phyloP scores from a whole-genome alignment of 92 coral and sea anemone genomes.

The Ricordea florida region DNA sequence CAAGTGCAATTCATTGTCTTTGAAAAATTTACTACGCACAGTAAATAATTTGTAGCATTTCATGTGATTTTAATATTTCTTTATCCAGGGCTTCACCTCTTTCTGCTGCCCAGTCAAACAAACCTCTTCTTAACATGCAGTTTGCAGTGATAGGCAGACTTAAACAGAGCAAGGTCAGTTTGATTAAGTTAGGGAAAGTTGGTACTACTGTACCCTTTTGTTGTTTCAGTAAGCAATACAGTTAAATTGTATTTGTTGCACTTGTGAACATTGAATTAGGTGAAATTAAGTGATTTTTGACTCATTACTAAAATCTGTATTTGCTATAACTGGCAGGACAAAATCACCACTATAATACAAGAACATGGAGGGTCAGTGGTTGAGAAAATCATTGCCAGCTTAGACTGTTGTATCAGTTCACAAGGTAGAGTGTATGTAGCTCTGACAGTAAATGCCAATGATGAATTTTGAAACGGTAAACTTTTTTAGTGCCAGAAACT shows the following conservation, averaged over 20 bases:
- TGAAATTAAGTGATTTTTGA: background rate
- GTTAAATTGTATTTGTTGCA: background rate
- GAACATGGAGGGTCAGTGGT: conserved; percentile 85
- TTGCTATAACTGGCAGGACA: conserved; percentile 48
- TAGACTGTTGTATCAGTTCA: conserved; percentile 85
- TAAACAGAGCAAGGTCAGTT: conserved; percentile 78
- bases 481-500: no score
- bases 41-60: no score
- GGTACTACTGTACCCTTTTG: no score
- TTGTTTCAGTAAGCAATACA: background rate
- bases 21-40: no score
- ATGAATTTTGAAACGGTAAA: no score
- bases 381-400: conserved; percentile 63
- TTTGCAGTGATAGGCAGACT: conserved; percentile 84
- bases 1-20: no score
- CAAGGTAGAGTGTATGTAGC: no score
- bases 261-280: background rate
- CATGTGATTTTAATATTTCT: no score
- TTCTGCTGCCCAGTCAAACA: conserved; percentile 50
- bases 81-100: conserved; percentile 30
- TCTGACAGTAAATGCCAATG: no score
- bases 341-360: conserved; percentile 46
- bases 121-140: conserved; percentile 79
- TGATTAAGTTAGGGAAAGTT: no score
- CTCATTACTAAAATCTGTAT: background rate